These are phyloP conservation scores for Patella pellucida DNA, from an alignment of 2,888 invertebrate genomes.

Conservation along the genomic window DNA sequence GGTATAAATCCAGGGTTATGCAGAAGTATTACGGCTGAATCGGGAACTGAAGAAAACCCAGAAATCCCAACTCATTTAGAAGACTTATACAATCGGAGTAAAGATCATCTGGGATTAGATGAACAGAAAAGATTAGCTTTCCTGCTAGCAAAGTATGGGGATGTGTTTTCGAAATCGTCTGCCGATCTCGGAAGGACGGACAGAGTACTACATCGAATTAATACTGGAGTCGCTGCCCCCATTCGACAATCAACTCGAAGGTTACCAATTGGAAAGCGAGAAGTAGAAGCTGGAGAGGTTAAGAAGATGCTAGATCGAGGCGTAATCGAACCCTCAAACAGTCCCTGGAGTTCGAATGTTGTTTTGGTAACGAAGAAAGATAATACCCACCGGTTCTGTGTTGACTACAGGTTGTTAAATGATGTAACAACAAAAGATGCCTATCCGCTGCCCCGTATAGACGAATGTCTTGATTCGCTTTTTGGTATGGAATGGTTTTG, in stretches of 20 bases:
- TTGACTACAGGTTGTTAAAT: conserved; percentile 3
- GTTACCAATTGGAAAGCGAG: not conserved
- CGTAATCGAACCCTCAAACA: conserved; percentile 7
- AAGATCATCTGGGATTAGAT: no score
- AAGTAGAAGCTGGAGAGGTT: not conserved
- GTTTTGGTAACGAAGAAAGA: not conserved
- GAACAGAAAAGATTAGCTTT: conserved; percentile 11
- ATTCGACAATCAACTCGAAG: not conserved
- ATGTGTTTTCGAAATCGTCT: conserved; percentile 27
- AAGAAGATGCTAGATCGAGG: not conserved
- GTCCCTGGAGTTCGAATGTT: not conserved
- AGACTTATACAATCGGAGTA: no score
- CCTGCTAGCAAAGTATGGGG: conserved; percentile 25
- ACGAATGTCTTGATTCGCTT: not conserved
- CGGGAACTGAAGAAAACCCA: no score
- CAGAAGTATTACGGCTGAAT: no score
- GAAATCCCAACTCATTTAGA: no score
- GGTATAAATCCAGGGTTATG: not conserved
- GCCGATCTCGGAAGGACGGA: conserved; percentile 30
- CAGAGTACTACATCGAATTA: conserved; percentile 26
- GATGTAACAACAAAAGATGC: not conserved
- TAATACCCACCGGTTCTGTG: not conserved
- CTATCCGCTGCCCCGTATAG: not conserved
- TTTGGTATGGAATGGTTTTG: conserved; percentile 15
- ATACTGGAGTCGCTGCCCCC: no score